Evolutionary conservation across 2,113 vertebrate genomes (phyloP).

Genomic region (Gymnobelideus leadbeateri): DNA sequence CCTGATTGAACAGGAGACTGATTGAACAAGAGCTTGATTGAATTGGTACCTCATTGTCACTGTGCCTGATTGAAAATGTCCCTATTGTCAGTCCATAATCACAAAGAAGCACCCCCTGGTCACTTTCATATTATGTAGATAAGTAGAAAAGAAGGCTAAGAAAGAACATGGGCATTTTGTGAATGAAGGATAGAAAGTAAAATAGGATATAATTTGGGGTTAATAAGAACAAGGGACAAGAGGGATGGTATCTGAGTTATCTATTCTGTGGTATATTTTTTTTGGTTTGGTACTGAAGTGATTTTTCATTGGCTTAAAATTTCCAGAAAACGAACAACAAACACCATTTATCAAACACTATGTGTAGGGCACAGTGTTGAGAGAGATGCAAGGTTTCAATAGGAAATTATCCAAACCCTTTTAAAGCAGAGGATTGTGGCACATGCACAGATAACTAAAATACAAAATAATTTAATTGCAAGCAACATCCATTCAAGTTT

Average conservation of each 20-base stretch:
- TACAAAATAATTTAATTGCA: background rate
- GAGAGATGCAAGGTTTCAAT: background rate
- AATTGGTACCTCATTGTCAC: slow-evolving; percentile 24
- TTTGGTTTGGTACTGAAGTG: background rate
- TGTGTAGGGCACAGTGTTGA: background rate
- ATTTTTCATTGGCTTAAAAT: background rate
- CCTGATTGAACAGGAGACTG: slow-evolving; percentile 44
- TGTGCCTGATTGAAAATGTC: slow-evolving; percentile 40
- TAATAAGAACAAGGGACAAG: background rate
- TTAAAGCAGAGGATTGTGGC: background rate
- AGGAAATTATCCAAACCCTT: background rate
- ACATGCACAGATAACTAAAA: background rate
- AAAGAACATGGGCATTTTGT: background rate
- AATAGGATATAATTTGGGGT: background rate
- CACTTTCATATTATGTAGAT: background rate
- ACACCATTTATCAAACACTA: background rate
- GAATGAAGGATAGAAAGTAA: background rate
- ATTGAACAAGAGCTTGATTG: slow-evolving; percentile 54
- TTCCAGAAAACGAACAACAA: background rate
- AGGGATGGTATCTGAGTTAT: background rate
- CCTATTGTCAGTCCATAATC: slow-evolving; percentile 7
- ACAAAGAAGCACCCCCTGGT: slow-evolving; percentile 17
- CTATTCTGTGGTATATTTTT: background rate
- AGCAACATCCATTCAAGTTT: background rate
- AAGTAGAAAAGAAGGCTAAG: background rate